Conservation (phyloP, 2,888 invertebrate species). For the Acrobasis repandana region DNA sequence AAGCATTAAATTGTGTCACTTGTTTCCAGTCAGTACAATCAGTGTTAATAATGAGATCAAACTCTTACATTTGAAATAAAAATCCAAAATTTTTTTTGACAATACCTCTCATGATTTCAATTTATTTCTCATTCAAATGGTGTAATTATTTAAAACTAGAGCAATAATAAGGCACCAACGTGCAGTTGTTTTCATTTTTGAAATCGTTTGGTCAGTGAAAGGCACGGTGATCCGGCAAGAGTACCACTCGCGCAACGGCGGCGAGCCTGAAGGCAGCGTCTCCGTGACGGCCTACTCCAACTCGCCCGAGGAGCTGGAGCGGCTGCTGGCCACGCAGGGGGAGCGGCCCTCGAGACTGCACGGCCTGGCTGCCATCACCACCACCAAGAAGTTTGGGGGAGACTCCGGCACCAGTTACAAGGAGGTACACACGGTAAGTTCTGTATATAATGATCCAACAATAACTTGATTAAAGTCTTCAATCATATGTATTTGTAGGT, state of each 20-base stretch:
- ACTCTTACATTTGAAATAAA: neutral
- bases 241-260: conserved; percentile 87
- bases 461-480: too few relatives aligned
- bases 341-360: conserved; percentile 66
- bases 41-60: neutral
- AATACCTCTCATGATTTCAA: too few relatives aligned
- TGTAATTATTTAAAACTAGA: neutral
- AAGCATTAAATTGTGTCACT: conserved; percentile 6
- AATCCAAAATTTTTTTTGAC: neutral
- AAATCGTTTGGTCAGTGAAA: conserved; percentile 80
- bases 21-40: too few relatives aligned
- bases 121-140: neutral
- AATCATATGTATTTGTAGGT: neutral
- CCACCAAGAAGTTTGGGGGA: conserved; percentile 73
- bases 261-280: conserved; percentile 86
- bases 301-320: conserved; percentile 82
- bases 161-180: neutral
- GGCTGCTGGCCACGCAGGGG: conserved; percentile 62
- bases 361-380: conserved; percentile 75
- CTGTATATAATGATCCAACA: neutral
- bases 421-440: conserved; percentile 64
- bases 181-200: conserved; percentile 33
- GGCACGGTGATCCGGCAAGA: conserved; percentile 87
- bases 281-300: conserved; percentile 88
- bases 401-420: conserved; percentile 64